A percentile compares a stretch with the other conserved stretches of the same genome.
These are phyloP conservation scores for Orgyia antiqua DNA, from an alignment of 2,888 invertebrate species.

Conservation along the genomic window DNA sequence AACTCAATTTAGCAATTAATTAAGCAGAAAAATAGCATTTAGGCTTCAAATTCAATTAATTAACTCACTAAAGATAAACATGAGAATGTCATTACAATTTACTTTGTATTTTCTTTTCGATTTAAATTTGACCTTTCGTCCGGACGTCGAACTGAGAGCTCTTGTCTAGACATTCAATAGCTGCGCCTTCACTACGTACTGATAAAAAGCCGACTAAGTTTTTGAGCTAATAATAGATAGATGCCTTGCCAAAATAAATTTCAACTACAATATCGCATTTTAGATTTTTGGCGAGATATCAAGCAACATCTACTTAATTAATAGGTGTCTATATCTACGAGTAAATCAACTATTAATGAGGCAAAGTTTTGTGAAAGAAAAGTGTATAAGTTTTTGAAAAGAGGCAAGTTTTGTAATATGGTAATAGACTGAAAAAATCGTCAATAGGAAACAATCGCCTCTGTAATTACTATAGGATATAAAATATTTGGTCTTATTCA, in stretches of 20 bases:
- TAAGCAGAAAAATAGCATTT: conserved; percentile 23
- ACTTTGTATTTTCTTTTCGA: conserved; percentile 58
- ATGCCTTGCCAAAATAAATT: conserved; percentile 17
- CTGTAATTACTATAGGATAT: no score
- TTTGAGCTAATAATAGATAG: conserved; percentile 23
- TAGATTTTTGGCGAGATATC: conserved; percentile 20
- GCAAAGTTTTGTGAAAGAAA: no score
- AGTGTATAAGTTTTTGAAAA: no score
- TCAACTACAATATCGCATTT: conserved; percentile 14
- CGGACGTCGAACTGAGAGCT: conserved; percentile 52
- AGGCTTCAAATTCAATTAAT: conserved; percentile 34
- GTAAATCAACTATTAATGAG: no score
- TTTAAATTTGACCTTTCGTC: conserved; percentile 64
- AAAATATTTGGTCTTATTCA: no score
- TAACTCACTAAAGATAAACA: conserved; percentile 27
- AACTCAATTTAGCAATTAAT: no score
- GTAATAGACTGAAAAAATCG: no score
- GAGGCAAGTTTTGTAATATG: no score
- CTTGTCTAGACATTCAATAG: conserved; percentile 61
- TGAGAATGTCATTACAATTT: conserved; percentile 27
- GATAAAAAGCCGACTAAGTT: conserved; percentile 34
- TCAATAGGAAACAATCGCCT: no score
- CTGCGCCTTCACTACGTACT: conserved; percentile 29
- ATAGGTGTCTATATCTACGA: no score
- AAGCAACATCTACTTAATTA: no score